A percentile compares a stretch with the other conserved stretches of the same genome.
These are phyloP conservation scores for Thaleichthys pacificus DNA, from an alignment of 2,797 vertebrate species.

Conservation along the genomic window DNA sequence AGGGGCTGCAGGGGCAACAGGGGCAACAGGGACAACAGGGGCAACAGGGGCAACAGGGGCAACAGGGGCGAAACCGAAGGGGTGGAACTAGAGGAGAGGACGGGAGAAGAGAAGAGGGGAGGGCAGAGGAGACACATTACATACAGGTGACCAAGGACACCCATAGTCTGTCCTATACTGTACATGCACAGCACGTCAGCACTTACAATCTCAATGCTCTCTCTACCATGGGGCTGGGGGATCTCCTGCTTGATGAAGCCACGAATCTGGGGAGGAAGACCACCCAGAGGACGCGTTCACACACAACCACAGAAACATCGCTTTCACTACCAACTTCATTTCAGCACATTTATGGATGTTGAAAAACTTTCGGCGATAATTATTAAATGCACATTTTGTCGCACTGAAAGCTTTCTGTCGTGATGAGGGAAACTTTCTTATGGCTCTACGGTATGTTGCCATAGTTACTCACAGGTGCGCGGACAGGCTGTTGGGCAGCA, in stretches of 20 bases:
- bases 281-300: not conserved
- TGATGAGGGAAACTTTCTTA: too few species aligned
- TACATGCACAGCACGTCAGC: not conserved
- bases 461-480: constrained; percentile 51
- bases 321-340: not conserved
- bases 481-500: constrained; percentile 16
- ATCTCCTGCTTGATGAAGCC: constrained; percentile 67
- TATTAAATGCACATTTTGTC: too few species aligned
- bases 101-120: not conserved
- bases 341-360: not conserved
- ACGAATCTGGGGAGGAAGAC: constrained; percentile 42
- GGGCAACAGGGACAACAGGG: constrained; percentile 8
- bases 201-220: constrained; percentile 53
- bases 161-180: not conserved
- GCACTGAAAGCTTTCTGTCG: not conserved
- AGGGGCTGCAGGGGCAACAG: not conserved
- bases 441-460: not conserved
- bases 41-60: constrained; percentile 13
- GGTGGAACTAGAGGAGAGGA: constrained; percentile 46
- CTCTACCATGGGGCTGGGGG: constrained; percentile 31
- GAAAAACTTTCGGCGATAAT: not conserved
- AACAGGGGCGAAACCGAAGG: constrained; percentile 43
- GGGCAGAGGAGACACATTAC: not conserved
- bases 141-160: not conserved
- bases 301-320: not conserved